Evolutionary conservation across 2,888 invertebrate genomes (phyloP), one percentile per base, ranked within the genome.

Genomic region (Drosophila greeni): DNA sequence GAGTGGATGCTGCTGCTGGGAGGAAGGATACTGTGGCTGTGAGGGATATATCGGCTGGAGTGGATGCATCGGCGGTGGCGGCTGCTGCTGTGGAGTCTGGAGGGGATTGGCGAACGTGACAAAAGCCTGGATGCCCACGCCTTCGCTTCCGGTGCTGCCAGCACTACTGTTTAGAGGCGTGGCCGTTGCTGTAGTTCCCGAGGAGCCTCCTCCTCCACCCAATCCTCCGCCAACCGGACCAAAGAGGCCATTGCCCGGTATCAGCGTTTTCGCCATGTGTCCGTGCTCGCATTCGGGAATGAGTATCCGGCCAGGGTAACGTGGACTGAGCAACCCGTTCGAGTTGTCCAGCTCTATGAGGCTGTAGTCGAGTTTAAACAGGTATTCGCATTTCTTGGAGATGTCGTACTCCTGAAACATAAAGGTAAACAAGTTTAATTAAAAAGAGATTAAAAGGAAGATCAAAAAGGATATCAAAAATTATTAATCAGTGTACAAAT

Each of bases 271-370:
- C 18, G 85, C 72, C 78, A 82, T 77, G 42, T 82, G 81, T 8
- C 90, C 80, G 52, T 80, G 89, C 83, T 92, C 92, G 77, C 90
- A 90, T 85, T 92, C 92, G 65, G 92, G 90, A 72, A 94, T 90
- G 51, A 93, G 91, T 66, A 95, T 89, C 70, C 92, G 91, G 79
- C 91, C 91, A 33, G 95, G 95, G 89, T 95, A 95, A 67, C 93
- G 92, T 49, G 91, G 90, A 87, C 94, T 92, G 42, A 94, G 88
- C 75, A 92, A 91, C 11, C 94, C 94, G 76, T 90, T 90, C 29
- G 88, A 88, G 86, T 95, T 95, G 73, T 91, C 91, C 62, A 95
- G 90, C 82, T 92, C 91, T 66, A 91, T 89, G 75, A 92, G 89
- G 75, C 91, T 91, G 86, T 94, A 94, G 88, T 95, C 94, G 70